Evolutionary conservation across 2,797 vertebrate genomes (phyloP).

Genomic region (Trachurus trachurus): DNA sequence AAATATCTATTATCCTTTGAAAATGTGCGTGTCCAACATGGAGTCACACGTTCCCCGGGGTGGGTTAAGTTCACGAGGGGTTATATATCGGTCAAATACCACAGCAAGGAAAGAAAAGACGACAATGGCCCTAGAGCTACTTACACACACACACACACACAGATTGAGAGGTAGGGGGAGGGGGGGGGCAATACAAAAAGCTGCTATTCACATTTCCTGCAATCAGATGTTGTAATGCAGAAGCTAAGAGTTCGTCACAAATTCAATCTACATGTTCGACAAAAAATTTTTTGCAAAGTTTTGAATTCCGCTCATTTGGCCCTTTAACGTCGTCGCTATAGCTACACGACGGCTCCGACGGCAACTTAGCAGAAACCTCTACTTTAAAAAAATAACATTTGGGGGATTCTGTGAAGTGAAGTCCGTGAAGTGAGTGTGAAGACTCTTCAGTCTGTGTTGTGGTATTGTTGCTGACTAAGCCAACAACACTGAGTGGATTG

Average conservation of each 20-base stretch:
- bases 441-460: constrained; percentile 50
- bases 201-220: constrained; percentile 50
- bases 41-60: constrained; percentile 59
- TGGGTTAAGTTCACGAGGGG: constrained; percentile 62
- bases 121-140: constrained; percentile 53
- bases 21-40: constrained; percentile 59
- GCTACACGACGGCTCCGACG: too few relatives aligned
- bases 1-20: constrained; percentile 65
- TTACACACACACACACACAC: constrained; percentile 34
- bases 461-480: constrained; percentile 65
- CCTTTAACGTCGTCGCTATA: background rate
- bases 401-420: background rate
- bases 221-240: constrained; percentile 35
- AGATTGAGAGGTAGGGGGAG: constrained; percentile 2
- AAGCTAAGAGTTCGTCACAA: background rate
- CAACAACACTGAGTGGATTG: constrained; percentile 69
- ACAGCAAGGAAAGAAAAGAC: constrained; percentile 31
- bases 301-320: background rate
- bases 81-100: constrained; percentile 69
- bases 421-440: constrained; percentile 1
- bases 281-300: too few relatives aligned
- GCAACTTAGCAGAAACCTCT: background rate
- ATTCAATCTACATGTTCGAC: constrained; percentile 9
- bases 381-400: constrained; percentile 9
- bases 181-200: constrained; percentile 31